Evolutionary conservation across 1,140 invertebrate genomes (phyloP).

Genomic region (Drosophila azteca): DNA sequence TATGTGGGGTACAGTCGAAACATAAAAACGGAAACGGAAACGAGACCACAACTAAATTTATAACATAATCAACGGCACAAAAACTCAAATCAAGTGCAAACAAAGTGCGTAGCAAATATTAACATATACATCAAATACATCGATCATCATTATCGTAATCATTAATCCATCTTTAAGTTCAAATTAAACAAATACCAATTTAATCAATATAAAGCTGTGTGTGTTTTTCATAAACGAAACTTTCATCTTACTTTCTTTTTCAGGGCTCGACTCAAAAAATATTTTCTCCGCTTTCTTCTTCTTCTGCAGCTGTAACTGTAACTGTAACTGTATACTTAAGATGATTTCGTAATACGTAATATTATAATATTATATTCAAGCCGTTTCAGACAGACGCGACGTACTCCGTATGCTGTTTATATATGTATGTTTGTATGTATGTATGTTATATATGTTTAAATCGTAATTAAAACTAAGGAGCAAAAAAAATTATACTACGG

Average conservation of each 20-base stretch:
- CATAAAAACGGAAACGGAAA: slow-evolving; percentile 54
- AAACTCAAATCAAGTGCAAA: slow-evolving; percentile 41
- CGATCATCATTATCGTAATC: not conserved
- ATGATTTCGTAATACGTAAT: slow-evolving; percentile 21
- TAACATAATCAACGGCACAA: slow-evolving; percentile 54
- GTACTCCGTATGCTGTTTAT: no score
- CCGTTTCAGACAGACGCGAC: no score
- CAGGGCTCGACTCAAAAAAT: slow-evolving; percentile 28
- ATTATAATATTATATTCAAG: slow-evolving; percentile 1
- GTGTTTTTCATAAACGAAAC: slow-evolving; percentile 52
- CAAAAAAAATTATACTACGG: slow-evolving; percentile 73
- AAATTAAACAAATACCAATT: slow-evolving; percentile 73
- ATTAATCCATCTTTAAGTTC: slow-evolving; percentile 36
- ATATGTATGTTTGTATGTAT: no score
- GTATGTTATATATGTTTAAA: slow-evolving; percentile 14
- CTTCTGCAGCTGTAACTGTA: slow-evolving; percentile 17
- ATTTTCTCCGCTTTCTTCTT: not conserved
- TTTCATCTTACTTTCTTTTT: slow-evolving; percentile 5
- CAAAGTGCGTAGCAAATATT: slow-evolving; percentile 17
- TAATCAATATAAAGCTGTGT: slow-evolving; percentile 77
- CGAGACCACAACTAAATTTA: slow-evolving; percentile 45
- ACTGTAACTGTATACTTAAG: slow-evolving; percentile 19
- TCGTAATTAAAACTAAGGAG: slow-evolving; percentile 66
- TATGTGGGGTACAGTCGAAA: slow-evolving; percentile 42
- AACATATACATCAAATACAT: slow-evolving; percentile 41